A percentile compares a stretch with the other conserved stretches of the same genome.
Evolutionary conservation across 2,888 invertebrate species (phyloP).

Genomic region (Dromius quadrimaculatus): DNA sequence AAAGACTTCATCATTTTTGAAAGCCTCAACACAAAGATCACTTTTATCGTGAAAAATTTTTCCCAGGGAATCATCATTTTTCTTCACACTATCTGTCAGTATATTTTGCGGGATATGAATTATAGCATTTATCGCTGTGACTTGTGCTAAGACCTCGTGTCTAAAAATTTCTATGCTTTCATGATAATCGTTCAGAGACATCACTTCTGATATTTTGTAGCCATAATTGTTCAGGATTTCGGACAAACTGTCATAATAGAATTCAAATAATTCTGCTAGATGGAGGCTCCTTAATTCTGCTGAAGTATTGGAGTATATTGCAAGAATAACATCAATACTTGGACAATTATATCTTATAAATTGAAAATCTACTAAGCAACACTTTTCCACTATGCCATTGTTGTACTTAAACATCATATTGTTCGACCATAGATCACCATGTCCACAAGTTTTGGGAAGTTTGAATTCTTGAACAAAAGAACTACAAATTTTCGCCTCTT

Average conservation of each 20-base stretch:
- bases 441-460: constrained; percentile 54
- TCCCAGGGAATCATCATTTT: not conserved
- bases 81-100: not conserved
- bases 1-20: not conserved
- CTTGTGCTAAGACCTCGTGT: not conserved
- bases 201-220: constrained; percentile 52
- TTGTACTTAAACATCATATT: constrained; percentile 38
- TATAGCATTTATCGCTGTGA: not conserved
- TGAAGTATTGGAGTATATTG: constrained; percentile 60
- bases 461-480: constrained; percentile 59
- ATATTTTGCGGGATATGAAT: not conserved
- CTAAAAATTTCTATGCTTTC: not conserved
- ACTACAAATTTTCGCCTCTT: constrained; percentile 49
- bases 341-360: constrained; percentile 59
- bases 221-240: constrained; percentile 52
- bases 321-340: constrained; percentile 59
- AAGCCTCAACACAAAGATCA: not conserved
- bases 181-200: constrained; percentile 45
- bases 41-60: not conserved
- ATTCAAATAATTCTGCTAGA: constrained; percentile 57
- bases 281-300: constrained; percentile 57
- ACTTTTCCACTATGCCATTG: constrained; percentile 52
- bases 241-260: constrained; percentile 58
- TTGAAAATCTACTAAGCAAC: constrained; percentile 61
- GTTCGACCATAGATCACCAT: constrained; percentile 46